Conservation (phyloP, 1,140 invertebrate genomes). For the Lepidostoma basale region DNA sequence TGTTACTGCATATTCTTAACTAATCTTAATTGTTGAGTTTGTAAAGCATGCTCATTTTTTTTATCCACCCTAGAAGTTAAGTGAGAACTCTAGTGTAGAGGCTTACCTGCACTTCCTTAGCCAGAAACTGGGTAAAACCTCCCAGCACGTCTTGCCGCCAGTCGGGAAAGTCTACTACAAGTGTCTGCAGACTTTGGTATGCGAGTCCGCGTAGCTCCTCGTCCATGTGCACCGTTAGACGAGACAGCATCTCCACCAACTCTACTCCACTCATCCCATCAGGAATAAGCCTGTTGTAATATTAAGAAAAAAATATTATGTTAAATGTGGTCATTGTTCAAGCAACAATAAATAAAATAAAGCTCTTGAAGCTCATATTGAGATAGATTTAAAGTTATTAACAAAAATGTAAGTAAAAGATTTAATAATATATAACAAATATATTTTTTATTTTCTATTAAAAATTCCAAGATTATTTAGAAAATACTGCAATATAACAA, state of each 20-base stretch:
- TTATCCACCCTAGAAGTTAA: not conserved
- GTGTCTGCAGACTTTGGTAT: constrained; percentile 94
- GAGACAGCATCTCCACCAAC: constrained; percentile 87
- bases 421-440: too few relatives aligned
- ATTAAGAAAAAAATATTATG: not conserved
- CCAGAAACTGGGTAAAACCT: constrained; percentile 94
- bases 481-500: too few relatives aligned
- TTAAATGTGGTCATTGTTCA: too few relatives aligned
- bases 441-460: too few relatives aligned
- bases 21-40: not conserved
- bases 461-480: too few relatives aligned
- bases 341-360: too few relatives aligned
- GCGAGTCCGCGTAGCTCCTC: constrained; percentile 89
- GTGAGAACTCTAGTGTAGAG: not conserved
- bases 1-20: not conserved
- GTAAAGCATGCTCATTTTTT: not conserved
- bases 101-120: constrained; percentile 84
- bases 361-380: too few relatives aligned
- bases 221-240: constrained; percentile 93
- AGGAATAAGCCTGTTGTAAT: constrained; percentile 78
- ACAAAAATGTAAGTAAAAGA: too few relatives aligned
- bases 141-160: constrained; percentile 96
- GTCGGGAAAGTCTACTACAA: constrained; percentile 94
- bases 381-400: too few relatives aligned
- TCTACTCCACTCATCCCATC: constrained; percentile 95